These are phyloP conservation scores for Mormyrops boulengeri DNA, from an alignment of 2,797 vertebrate species.

Conservation along the genomic window DNA sequence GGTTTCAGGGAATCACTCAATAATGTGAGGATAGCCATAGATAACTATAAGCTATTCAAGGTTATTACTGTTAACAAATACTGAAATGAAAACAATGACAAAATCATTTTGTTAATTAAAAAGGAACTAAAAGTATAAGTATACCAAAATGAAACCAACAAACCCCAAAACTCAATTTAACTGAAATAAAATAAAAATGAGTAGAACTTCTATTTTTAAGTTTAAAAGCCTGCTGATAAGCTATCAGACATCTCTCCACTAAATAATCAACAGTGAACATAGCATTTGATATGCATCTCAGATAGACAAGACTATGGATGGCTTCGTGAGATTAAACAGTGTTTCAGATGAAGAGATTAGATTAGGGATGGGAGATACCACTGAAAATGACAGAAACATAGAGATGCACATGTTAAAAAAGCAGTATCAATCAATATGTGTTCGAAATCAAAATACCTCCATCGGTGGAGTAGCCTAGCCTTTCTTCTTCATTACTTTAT, in stretches of 20 bases:
- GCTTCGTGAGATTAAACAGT: background rate
- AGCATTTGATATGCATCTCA: background rate
- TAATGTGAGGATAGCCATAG: background rate
- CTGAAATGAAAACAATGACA: background rate
- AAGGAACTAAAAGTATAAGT: background rate
- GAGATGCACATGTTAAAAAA: background rate
- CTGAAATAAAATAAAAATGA: background rate
- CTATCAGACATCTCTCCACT: background rate
- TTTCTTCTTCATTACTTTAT: background rate
- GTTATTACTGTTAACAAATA: background rate
- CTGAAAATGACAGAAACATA: background rate
- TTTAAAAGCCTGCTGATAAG: background rate
- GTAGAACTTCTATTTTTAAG: background rate
- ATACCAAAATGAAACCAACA: background rate
- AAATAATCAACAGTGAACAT: background rate
- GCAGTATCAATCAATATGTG: background rate
- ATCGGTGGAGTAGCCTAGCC: background rate
- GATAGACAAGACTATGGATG: background rate
- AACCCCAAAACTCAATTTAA: background rate
- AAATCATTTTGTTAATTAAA: background rate
- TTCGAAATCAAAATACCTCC: background rate
- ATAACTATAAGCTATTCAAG: background rate
- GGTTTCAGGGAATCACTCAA: background rate
- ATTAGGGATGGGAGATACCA: background rate
- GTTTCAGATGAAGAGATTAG: background rate